These are phyloP conservation scores for Mirounga angustirostris DNA, from an alignment of 2,113 vertebrate genomes.

Conservation along the genomic window DNA sequence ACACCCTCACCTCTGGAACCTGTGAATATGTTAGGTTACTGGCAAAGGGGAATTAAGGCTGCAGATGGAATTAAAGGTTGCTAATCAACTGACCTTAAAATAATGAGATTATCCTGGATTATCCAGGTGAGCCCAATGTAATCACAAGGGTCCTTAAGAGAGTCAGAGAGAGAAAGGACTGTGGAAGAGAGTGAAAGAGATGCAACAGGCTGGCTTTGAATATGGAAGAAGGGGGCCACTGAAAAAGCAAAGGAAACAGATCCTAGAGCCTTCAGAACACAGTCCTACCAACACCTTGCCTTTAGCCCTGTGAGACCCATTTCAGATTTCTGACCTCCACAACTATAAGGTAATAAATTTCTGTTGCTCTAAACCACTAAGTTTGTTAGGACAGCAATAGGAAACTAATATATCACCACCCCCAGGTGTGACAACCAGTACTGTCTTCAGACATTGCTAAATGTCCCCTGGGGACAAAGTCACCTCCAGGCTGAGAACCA, in stretches of 20 bases:
- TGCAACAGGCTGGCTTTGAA: background rate
- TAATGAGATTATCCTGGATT: slow-evolving; percentile 13
- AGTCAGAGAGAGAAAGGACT: slow-evolving; percentile 6
- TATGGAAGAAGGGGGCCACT: background rate
- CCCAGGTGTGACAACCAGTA: background rate
- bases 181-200: background rate
- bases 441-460: background rate
- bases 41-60: background rate
- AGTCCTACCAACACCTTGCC: background rate
- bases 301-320: background rate
- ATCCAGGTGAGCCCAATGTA: background rate
- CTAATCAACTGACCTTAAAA: slow-evolving; percentile 9
- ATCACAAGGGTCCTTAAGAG: background rate
- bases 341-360: background rate
- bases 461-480: background rate
- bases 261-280: background rate
- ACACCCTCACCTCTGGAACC: background rate
- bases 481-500: background rate
- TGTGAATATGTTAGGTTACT: background rate
- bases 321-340: background rate
- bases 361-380: background rate
- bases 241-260: background rate
- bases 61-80: background rate
- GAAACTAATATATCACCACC: background rate
- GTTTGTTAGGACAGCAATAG: background rate